Conservation (phyloP, 2,888 invertebrate genomes). For the Noctua pronuba region DNA sequence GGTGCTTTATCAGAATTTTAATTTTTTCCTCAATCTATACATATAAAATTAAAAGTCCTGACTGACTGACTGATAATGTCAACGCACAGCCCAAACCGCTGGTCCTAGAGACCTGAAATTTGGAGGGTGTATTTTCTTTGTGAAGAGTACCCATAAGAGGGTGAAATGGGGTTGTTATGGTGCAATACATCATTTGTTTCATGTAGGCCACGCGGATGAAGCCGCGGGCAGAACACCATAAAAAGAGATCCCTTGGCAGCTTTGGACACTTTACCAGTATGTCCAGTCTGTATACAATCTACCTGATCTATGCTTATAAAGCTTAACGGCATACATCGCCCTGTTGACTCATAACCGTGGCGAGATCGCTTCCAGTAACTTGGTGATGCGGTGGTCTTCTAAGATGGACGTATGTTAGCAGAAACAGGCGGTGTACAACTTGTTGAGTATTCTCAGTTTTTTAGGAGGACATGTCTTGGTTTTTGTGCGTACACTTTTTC, state of each 20-base stretch:
- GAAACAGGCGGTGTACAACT: background rate
- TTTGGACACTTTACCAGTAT: background rate
- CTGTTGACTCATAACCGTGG: slow-evolving; percentile 88
- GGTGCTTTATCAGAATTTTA: background rate
- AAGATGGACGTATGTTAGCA: slow-evolving; percentile 64
- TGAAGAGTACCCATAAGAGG: too few species aligned
- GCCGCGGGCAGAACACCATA: too few species aligned
- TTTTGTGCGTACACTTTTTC: background rate
- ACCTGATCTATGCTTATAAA: slow-evolving; percentile 72
- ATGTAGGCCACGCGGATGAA: too few species aligned
- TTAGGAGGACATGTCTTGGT: background rate
- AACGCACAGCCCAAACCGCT: too few species aligned
- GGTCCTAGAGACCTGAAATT: too few species aligned
- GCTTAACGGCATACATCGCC: slow-evolving; percentile 83
- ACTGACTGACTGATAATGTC: too few species aligned
- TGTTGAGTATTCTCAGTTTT: background rate
- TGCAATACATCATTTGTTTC: too few species aligned
- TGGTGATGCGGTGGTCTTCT: slow-evolving; percentile 77
- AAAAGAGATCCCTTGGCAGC: fast-evolving
- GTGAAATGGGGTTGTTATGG: too few species aligned
- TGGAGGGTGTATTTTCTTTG: too few species aligned
- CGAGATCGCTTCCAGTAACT: slow-evolving; percentile 83
- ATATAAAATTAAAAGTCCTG: too few species aligned
- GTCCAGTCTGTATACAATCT: slow-evolving; percentile 21
- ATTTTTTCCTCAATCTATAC: background rate